A percentile compares a stretch with the other conserved stretches of the same genome.
These are phyloP conservation scores for Manis javanica DNA, from an alignment of 2,797 vertebrate genomes.

Conservation along the genomic window DNA sequence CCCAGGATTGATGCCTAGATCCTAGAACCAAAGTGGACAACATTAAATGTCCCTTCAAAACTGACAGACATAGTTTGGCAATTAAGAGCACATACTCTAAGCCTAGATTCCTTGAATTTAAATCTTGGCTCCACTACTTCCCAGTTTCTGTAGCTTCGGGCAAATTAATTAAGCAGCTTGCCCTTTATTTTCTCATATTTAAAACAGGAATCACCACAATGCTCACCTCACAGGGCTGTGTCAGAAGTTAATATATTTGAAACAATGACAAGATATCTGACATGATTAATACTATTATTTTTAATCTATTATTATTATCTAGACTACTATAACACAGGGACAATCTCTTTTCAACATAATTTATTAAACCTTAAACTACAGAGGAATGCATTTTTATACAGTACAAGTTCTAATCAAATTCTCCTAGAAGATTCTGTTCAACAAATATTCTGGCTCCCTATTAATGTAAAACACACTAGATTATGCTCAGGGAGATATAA, in stretches of 20 bases:
- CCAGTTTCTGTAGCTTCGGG: neutral
- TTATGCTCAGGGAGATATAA: neutral
- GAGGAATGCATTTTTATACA: neutral
- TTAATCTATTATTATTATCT: neutral
- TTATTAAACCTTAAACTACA: slow-evolving; percentile 30
- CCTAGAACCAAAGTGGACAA: neutral
- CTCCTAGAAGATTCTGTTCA: neutral
- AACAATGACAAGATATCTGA: slow-evolving; percentile 13
- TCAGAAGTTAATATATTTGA: slow-evolving; percentile 22
- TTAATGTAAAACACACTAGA: neutral
- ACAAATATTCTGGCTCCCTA: slow-evolving; percentile 25
- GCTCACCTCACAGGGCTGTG: neutral
- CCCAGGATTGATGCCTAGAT: neutral
- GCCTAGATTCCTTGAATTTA: neutral
- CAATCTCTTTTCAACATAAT: neutral
- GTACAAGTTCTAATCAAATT: slow-evolving; percentile 23
- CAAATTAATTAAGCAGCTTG: neutral
- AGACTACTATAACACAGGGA: neutral
- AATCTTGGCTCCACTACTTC: neutral
- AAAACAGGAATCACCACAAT: neutral
- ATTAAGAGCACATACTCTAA: neutral
- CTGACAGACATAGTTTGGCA: neutral
- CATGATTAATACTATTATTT: neutral
- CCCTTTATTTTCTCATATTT: neutral
- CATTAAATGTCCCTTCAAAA: slow-evolving; percentile 26